Percentiles rank a stretch among this genome's conserved stretches.
These are phyloP conservation scores for Euthynnus affinis DNA, from an alignment of 2,797 vertebrate genomes.

Conservation along the genomic window DNA sequence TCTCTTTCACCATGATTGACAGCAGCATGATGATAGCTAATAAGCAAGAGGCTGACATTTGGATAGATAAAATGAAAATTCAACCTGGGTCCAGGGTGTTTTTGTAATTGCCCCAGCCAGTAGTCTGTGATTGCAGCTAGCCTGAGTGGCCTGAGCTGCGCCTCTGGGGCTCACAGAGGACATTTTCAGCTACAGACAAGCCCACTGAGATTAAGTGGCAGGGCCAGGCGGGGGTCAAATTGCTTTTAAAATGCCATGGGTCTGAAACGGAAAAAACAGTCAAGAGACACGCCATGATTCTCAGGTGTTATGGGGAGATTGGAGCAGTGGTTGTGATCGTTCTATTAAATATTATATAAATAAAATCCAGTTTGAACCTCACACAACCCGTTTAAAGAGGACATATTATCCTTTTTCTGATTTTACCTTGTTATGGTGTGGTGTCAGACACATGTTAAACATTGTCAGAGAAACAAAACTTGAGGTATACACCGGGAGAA, in stretches of 20 bases:
- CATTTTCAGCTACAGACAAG: constrained; percentile 78
- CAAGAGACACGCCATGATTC: constrained; percentile 56
- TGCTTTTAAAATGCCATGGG: constrained; percentile 86
- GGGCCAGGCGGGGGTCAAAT: constrained; percentile 78
- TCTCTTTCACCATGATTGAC: constrained; percentile 76
- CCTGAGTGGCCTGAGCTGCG: constrained; percentile 60
- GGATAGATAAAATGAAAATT: constrained; percentile 84
- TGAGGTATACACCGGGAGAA: no score
- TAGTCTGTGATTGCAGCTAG: constrained; percentile 74
- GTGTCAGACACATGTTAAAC: no score
- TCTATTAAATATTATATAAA: constrained; percentile 50
- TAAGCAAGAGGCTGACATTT: constrained; percentile 87
- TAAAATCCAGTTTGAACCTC: constrained; percentile 16
- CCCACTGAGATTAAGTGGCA: constrained; percentile 79
- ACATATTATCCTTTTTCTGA: no score
- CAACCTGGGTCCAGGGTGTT: constrained; percentile 73
- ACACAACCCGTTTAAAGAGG: constrained; percentile 10
- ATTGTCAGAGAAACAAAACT: no score
- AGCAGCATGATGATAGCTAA: constrained; percentile 77
- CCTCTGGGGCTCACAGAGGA: constrained; percentile 75
- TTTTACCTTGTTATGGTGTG: no score
- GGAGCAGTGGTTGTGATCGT: constrained; percentile 40
- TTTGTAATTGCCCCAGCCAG: constrained; percentile 80
- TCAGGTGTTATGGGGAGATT: constrained; percentile 68
- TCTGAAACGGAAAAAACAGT: constrained; percentile 76